These are phyloP conservation scores for Nothobranchius kuhntae DNA, from an alignment of 2,113 vertebrate species.

Conservation along the genomic window DNA sequence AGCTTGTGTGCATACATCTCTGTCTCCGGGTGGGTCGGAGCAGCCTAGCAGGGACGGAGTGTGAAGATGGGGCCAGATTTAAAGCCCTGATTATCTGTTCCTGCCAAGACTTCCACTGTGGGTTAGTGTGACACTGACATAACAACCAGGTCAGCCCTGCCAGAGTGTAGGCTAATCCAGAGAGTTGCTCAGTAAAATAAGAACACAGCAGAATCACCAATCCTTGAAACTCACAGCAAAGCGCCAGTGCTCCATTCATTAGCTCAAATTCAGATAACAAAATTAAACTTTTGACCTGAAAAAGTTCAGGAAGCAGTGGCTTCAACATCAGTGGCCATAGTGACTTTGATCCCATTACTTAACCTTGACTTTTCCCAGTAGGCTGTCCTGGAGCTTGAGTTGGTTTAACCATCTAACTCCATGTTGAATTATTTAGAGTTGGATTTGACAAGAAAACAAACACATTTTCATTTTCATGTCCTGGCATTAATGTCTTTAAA, in stretches of 20 bases:
- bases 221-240: background rate
- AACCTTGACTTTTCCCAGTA: too few relatives aligned
- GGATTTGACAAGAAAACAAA: too few relatives aligned
- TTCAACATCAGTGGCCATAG: too few relatives aligned
- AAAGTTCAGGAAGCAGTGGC: background rate
- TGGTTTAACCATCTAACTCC: too few relatives aligned
- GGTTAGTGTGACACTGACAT: constrained; percentile 64
- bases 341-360: too few relatives aligned
- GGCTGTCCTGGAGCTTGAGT: too few relatives aligned
- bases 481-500: too few relatives aligned
- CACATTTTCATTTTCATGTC: too few relatives aligned
- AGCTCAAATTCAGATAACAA: background rate
- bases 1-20: constrained; percentile 32
- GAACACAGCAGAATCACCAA: background rate
- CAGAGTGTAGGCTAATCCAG: constrained; percentile 41
- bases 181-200: constrained; percentile 9
- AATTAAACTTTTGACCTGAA: background rate
- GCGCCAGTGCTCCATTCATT: background rate
- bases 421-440: too few relatives aligned
- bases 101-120: constrained; percentile 19
- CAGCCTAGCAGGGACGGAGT: background rate
- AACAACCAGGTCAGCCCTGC: constrained; percentile 23
- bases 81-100: constrained; percentile 24
- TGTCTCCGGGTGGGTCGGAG: constrained; percentile 5
- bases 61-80: constrained; percentile 6